Evolutionary conservation across 1,140 invertebrate genomes (phyloP).

Genomic region (Parapsyche elsis): DNA sequence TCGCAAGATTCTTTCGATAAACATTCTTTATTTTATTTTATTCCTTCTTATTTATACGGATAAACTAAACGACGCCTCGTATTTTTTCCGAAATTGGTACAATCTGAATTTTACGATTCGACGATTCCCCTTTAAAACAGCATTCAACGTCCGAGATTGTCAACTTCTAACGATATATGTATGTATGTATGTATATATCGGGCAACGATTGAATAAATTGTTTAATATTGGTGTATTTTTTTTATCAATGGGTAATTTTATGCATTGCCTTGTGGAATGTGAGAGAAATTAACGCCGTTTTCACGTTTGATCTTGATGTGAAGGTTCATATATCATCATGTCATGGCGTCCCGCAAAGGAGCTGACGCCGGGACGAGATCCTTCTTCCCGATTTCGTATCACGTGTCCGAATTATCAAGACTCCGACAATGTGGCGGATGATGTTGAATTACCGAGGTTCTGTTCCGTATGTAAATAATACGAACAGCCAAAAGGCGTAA

Average conservation of each 20-base stretch:
- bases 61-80: too few species aligned
- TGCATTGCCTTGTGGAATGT: too few species aligned
- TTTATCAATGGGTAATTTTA: too few species aligned
- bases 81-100: too few species aligned
- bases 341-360: neutral
- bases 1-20: conserved; percentile 24
- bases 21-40: conserved; percentile 15
- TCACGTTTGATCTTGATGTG: neutral
- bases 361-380: neutral
- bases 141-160: too few species aligned
- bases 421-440: conserved; percentile 13
- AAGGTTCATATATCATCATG: conserved; percentile 1
- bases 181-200: too few species aligned
- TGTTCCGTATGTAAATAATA: conserved; percentile 39
- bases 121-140: too few species aligned
- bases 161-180: too few species aligned
- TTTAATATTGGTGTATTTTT: too few species aligned
- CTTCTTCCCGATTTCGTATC: neutral
- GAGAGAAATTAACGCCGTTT: too few species aligned
- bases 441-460: conserved; percentile 5
- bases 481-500: conserved; percentile 55
- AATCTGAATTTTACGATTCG: too few species aligned
- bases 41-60: neutral
- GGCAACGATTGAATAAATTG: too few species aligned
- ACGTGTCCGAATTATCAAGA: conserved; percentile 9